Percentiles rank a stretch among this genome's conserved stretches.
Conservation (phyloP, 2,888 invertebrate genomes). For the Erannis defoliaria region DNA sequence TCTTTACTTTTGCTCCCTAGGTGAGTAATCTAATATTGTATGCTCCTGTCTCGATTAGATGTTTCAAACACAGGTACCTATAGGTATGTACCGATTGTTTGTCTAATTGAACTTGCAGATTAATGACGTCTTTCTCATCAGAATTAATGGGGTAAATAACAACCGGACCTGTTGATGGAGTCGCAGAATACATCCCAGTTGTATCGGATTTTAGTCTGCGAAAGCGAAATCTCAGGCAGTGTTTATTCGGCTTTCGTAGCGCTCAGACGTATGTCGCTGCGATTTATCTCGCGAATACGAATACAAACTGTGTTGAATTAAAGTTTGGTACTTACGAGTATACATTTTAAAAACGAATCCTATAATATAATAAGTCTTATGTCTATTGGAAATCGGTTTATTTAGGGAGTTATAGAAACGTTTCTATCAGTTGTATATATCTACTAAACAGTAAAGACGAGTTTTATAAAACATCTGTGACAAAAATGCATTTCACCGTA, state of each 20-base stretch:
- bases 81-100: too few species aligned
- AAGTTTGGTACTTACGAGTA: slow-evolving; percentile 16
- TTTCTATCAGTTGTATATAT: not conserved
- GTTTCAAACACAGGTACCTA: too few species aligned
- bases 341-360: slow-evolving; percentile 9
- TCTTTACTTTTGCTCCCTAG: too few species aligned
- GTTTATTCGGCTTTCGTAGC: slow-evolving; percentile 25
- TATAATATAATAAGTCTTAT: not conserved
- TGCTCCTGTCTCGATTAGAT: too few species aligned
- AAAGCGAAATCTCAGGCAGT: slow-evolving; percentile 29
- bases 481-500: slow-evolving; percentile 36
- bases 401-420: not conserved
- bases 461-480: not conserved
- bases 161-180: slow-evolving; percentile 41
- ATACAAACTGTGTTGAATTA: slow-evolving; percentile 7
- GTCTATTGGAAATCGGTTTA: not conserved
- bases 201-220: slow-evolving; percentile 32
- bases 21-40: too few species aligned
- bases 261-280: slow-evolving; percentile 28
- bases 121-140: slow-evolving; percentile 34
- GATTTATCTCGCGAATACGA: slow-evolving; percentile 21
- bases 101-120: slow-evolving; percentile 28
- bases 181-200: slow-evolving; percentile 20
- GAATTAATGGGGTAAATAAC: slow-evolving; percentile 39
- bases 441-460: too few species aligned